Evolutionary conservation across 2,888 invertebrate genomes (phyloP).

Genomic region (Cheilosia vulpina): DNA sequence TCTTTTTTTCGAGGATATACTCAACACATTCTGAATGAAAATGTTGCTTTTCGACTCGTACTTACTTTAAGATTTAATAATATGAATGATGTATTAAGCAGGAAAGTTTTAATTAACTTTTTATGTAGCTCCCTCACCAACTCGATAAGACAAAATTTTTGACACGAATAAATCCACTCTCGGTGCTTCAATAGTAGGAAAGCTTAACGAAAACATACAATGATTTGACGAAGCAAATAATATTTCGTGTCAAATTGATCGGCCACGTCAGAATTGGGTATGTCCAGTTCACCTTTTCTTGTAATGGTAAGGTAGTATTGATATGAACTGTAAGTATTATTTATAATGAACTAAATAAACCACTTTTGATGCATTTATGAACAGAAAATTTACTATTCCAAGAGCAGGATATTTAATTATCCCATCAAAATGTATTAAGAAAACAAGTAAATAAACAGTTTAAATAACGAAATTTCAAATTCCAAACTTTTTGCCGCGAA

Average conservation of each 20-base stretch:
- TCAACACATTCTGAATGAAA: neutral
- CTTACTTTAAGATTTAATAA: conserved; percentile 53
- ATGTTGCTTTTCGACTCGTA: neutral
- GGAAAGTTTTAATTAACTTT: neutral
- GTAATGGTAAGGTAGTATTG: no score
- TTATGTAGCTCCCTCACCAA: neutral
- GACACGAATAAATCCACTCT: conserved; percentile 46
- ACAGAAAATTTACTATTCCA: no score
- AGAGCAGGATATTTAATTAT: no score
- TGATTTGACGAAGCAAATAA: conserved; percentile 27
- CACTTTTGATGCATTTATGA: no score
- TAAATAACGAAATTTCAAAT: no score
- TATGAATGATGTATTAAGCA: neutral
- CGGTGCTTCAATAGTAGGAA: conserved; percentile 6
- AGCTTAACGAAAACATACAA: conserved; percentile 57
- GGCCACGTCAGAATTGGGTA: conserved; percentile 60
- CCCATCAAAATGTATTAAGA: no score
- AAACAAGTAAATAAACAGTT: no score
- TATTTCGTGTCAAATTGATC: conserved; percentile 60
- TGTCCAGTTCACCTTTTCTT: neutral
- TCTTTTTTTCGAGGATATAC: neutral
- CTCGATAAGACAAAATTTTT: conserved; percentile 32
- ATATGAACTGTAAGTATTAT: no score
- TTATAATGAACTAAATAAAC: no score
- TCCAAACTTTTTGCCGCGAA: no score